phyloP scores from a whole-genome alignment of 2,113 vertebrate genomes.

The Microcebus jonahi region DNA sequence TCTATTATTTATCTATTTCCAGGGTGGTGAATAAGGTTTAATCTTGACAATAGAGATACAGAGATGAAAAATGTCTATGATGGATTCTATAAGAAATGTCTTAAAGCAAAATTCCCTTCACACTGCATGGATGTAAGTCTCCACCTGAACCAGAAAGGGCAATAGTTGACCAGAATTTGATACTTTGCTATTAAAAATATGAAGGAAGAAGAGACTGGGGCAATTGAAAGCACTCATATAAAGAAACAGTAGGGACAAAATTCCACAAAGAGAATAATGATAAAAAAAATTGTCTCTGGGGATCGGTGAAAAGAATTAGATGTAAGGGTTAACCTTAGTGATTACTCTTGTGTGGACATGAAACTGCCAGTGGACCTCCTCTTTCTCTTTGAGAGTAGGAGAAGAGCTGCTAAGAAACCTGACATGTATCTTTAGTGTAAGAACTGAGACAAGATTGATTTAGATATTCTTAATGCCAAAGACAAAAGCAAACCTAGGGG shows the following conservation, averaged over 20 bases:
- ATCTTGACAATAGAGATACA: conserved; percentile 46
- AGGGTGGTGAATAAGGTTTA: conserved; percentile 52
- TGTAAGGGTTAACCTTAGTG: background rate
- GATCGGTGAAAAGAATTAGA: background rate
- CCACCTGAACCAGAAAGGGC: background rate
- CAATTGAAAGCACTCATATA: background rate
- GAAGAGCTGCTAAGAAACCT: background rate
- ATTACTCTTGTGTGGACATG: background rate
- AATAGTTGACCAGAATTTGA: conserved; percentile 33
- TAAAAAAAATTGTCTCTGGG: background rate
- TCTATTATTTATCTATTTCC: conserved; percentile 60
- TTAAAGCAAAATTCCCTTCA: conserved; percentile 43
- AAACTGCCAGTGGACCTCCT: background rate
- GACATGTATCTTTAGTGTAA: background rate
- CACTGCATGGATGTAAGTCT: background rate
- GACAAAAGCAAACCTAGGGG: background rate
- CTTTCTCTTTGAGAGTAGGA: background rate
- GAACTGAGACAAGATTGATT: background rate
- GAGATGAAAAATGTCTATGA: conserved; percentile 49
- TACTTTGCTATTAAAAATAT: conserved; percentile 11
- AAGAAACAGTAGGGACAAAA: background rate
- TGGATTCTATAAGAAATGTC: conserved; percentile 40
- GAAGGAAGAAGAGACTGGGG: background rate
- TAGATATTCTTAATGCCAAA: background rate
- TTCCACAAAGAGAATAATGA: background rate